These are phyloP conservation scores for Pterophyllum scalare DNA, from an alignment of 2,113 vertebrate genomes.

Conservation along the genomic window DNA sequence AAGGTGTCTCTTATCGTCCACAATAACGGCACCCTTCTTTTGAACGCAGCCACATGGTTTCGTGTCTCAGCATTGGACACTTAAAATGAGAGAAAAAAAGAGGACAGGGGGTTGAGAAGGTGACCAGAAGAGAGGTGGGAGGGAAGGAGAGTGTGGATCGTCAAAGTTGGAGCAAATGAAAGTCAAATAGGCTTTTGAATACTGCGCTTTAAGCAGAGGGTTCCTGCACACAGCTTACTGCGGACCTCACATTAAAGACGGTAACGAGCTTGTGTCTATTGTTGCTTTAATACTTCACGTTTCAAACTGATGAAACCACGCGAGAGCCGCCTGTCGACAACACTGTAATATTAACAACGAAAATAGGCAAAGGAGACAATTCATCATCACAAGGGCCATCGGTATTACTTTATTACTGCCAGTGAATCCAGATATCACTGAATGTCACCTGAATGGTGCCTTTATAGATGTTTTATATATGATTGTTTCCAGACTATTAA, in stretches of 20 bases:
- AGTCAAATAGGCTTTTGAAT: conserved; percentile 32
- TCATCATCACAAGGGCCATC: neutral
- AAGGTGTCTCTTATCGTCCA: conserved; percentile 80
- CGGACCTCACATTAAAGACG: neutral
- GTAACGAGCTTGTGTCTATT: neutral
- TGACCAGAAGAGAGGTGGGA: neutral
- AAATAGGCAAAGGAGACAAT: neutral
- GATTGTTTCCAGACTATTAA: neutral
- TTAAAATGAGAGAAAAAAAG: neutral
- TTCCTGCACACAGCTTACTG: neutral
- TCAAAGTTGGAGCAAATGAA: conserved; percentile 44
- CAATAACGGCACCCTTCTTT: neutral
- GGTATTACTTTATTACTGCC: neutral
- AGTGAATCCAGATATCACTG: neutral
- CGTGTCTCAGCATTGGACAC: conserved; percentile 7
- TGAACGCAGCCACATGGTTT: neutral
- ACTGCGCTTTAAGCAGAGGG: neutral
- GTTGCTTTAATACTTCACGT: neutral
- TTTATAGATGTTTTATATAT: neutral
- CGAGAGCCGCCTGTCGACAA: neutral
- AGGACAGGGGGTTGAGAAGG: neutral
- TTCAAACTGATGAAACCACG: neutral
- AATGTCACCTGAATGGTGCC: no score
- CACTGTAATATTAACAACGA: neutral
- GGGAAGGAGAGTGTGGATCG: neutral